A percentile compares a stretch with the other conserved stretches of the same genome.
Evolutionary conservation across 2,888 invertebrate genomes (phyloP).

Genomic region (Drosophila aldrichi): DNA sequence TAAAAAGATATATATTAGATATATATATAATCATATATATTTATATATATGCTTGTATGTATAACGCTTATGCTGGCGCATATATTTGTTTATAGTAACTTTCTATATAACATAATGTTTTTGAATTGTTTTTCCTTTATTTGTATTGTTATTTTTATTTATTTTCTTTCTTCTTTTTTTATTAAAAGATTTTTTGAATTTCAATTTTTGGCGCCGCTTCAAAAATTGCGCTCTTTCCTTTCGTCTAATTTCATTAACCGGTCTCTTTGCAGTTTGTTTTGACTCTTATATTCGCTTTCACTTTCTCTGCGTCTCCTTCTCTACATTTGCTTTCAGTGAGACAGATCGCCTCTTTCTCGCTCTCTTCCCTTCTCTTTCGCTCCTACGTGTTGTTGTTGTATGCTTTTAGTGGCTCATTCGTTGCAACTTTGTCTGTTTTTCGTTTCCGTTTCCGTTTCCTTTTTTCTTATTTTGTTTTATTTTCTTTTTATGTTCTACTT

Average conservation of each 20-base stretch:
- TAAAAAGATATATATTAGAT: slow-evolving; percentile 20
- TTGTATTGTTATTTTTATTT: neutral
- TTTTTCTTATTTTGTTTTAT: neutral
- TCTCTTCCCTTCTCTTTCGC: neutral
- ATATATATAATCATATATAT: slow-evolving; percentile 12
- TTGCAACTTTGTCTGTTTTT: slow-evolving; percentile 77
- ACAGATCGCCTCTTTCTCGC: neutral
- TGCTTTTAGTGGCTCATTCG: slow-evolving; percentile 70
- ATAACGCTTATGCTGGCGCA: neutral
- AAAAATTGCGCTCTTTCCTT: slow-evolving; percentile 24
- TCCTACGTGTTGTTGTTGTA: slow-evolving; percentile 19
- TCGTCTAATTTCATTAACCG: slow-evolving; percentile 1
- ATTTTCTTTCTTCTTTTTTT: neutral
- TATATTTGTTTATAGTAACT: slow-evolving; percentile 15
- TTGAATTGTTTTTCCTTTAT: slow-evolving; percentile 8
- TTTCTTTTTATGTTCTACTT: slow-evolving; percentile 11
- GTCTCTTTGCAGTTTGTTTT: slow-evolving; percentile 1
- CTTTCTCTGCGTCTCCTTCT: neutral
- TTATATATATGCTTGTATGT: slow-evolving; percentile 4
- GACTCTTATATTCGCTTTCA: slow-evolving; percentile 3
- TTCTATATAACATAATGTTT: slow-evolving; percentile 14
- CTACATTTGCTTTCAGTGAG: neutral
- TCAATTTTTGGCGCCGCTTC: slow-evolving; percentile 29
- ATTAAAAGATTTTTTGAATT: neutral
- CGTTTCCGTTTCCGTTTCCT: slow-evolving; percentile 44